Conservation (phyloP, 1,140 invertebrate genomes). For the Trichonephila clavata region DNA sequence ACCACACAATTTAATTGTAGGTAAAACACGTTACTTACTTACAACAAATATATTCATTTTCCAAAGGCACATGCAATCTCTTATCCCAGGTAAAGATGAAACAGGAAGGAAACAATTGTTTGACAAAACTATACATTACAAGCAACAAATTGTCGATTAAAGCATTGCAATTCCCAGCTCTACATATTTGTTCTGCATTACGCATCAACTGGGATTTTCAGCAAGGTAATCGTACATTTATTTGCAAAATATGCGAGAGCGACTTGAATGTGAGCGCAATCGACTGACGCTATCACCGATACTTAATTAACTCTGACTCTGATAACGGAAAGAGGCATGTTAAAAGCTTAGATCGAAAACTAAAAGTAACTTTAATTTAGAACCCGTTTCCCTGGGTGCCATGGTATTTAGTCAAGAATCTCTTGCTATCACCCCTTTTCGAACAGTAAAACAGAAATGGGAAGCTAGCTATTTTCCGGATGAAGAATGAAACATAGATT, state of each 20-base stretch:
- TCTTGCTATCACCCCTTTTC: not conserved
- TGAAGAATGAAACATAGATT: not conserved
- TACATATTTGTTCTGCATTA: not conserved
- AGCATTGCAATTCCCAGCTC: not conserved
- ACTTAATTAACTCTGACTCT: slow-evolving; percentile 33
- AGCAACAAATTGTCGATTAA: slow-evolving; percentile 12
- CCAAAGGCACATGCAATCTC: too few relatives aligned
- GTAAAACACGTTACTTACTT: too few relatives aligned
- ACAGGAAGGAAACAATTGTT: not conserved
- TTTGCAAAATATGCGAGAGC: not conserved
- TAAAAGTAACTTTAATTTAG: slow-evolving; percentile 36
- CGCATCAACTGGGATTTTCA: not conserved
- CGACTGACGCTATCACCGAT: not conserved
- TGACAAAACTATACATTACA: not conserved
- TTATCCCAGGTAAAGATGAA: too few relatives aligned
- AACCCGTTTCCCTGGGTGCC: not conserved
- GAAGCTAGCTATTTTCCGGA: not conserved
- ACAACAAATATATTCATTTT: too few relatives aligned
- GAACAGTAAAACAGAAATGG: slow-evolving; percentile 5
- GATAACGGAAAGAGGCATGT: slow-evolving; percentile 39
- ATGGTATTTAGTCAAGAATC: not conserved
- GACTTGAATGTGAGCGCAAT: not conserved
- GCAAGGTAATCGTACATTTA: slow-evolving; percentile 20
- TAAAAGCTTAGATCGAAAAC: slow-evolving; percentile 38
- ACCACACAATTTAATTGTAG: too few relatives aligned